These are phyloP conservation scores for Acholoe squamosa DNA, from an alignment of 2,888 invertebrate species.

Conservation along the genomic window DNA sequence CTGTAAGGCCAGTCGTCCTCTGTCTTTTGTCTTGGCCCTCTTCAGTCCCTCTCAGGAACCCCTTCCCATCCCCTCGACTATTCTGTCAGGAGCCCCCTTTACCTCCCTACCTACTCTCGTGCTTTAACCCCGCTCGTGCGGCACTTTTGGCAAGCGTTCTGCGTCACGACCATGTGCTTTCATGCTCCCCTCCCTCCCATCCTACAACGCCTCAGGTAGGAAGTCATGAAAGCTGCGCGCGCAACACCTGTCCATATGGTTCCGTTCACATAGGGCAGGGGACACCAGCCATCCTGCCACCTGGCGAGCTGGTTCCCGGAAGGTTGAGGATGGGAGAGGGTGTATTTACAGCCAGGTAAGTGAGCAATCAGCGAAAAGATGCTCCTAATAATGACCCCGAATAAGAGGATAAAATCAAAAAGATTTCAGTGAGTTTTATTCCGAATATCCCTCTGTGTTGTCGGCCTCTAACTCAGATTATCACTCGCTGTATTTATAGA, in stretches of 20 bases:
- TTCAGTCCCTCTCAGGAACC: neutral
- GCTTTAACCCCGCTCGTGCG: neutral
- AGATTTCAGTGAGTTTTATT: no score
- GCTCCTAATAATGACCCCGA: no score
- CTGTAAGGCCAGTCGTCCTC: neutral
- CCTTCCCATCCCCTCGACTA: neutral
- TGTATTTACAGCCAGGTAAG: no score
- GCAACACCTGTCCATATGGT: neutral
- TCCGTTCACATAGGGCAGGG: neutral
- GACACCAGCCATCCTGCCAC: neutral
- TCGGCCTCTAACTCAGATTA: no score
- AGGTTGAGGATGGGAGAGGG: neutral
- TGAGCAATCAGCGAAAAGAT: no score
- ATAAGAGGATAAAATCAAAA: no score
- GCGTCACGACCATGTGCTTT: conserved; percentile 22
- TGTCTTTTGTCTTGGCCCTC: neutral
- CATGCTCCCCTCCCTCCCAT: neutral
- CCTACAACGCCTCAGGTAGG: neutral
- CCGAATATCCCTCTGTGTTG: no score
- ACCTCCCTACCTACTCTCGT: neutral
- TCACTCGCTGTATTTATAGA: no score
- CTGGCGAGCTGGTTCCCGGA: neutral
- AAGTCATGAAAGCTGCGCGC: conserved; percentile 10
- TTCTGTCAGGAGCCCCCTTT: neutral
- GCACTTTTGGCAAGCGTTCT: conserved; percentile 12